Conservation (phyloP, 2,888 invertebrate species). For the Epirrita christyi region DNA sequence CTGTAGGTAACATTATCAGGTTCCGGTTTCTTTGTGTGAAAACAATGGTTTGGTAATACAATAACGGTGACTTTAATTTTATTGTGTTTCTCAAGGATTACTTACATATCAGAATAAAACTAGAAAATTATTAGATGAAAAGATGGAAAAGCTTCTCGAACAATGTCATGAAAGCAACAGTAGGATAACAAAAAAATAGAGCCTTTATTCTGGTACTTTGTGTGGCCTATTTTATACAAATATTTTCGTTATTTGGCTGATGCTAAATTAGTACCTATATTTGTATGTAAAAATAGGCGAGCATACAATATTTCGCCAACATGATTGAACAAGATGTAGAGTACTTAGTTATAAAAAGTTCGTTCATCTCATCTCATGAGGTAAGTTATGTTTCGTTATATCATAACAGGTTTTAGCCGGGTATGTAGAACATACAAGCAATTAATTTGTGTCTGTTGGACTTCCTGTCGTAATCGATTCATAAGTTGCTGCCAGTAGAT, state of each 20-base stretch:
- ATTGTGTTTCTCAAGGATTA: constrained; percentile 52
- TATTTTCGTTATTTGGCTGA: too few relatives aligned
- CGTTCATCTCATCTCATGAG: constrained; percentile 16
- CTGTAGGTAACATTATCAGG: constrained; percentile 27
- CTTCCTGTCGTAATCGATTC: constrained; percentile 16
- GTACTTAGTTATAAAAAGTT: constrained; percentile 14
- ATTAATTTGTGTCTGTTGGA: constrained; percentile 16
- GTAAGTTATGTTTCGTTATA: constrained; percentile 32
- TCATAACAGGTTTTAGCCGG: constrained; percentile 31
- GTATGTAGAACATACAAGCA: constrained; percentile 23
- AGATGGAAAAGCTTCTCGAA: not conserved
- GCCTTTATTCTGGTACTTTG: too few relatives aligned
- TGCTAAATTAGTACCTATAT: too few relatives aligned
- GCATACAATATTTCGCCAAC: too few relatives aligned
- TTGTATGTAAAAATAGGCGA: too few relatives aligned
- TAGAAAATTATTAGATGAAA: constrained; percentile 29
- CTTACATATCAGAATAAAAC: constrained; percentile 38
- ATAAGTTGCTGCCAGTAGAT: too few relatives aligned
- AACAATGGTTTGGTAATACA: constrained; percentile 49
- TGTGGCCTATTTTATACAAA: too few relatives aligned
- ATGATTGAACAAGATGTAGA: too few relatives aligned
- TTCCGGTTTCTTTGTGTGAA: constrained; percentile 51
- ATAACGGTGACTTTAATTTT: constrained; percentile 42
- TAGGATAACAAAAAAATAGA: too few relatives aligned
- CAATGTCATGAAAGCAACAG: too few relatives aligned